These are phyloP conservation scores for Acrobasis suavella DNA, from an alignment of 2,888 invertebrate species.

Conservation along the genomic window DNA sequence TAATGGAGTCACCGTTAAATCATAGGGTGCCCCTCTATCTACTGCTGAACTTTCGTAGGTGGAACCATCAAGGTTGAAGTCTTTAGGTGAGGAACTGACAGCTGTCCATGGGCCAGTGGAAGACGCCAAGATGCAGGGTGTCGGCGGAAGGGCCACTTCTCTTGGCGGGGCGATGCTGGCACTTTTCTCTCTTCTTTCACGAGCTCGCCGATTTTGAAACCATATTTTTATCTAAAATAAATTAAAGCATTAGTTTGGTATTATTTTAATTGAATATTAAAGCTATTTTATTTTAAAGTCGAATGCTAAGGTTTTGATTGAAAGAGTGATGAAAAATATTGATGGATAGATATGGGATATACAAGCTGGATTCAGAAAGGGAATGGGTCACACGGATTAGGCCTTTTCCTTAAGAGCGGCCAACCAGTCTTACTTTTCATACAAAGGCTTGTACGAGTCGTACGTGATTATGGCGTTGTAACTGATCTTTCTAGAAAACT, in stretches of 20 bases:
- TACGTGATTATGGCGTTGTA: too few relatives aligned
- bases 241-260: constrained; percentile 10
- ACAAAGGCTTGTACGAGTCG: too few relatives aligned
- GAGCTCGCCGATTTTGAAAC: constrained; percentile 91
- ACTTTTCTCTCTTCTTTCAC: constrained; percentile 86
- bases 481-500: too few relatives aligned
- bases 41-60: not conserved
- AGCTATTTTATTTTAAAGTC: too few relatives aligned
- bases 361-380: too few relatives aligned
- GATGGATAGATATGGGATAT: too few relatives aligned
- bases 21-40: not conserved
- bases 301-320: too few relatives aligned
- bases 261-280: too few relatives aligned
- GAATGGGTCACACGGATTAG: too few relatives aligned
- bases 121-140: constrained; percentile 32
- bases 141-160: constrained; percentile 61
- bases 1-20: constrained; percentile 17
- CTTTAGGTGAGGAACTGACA: not conserved
- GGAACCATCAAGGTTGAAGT: not conserved
- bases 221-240: constrained; percentile 84
- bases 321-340: too few relatives aligned
- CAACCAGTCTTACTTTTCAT: too few relatives aligned
- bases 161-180: constrained; percentile 58
- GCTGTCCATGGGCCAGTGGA: constrained; percentile 20
- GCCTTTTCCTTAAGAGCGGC: too few relatives aligned